Evolutionary conservation across 2,797 vertebrate species (phyloP).

Genomic region (Cossypha heuglini): DNA sequence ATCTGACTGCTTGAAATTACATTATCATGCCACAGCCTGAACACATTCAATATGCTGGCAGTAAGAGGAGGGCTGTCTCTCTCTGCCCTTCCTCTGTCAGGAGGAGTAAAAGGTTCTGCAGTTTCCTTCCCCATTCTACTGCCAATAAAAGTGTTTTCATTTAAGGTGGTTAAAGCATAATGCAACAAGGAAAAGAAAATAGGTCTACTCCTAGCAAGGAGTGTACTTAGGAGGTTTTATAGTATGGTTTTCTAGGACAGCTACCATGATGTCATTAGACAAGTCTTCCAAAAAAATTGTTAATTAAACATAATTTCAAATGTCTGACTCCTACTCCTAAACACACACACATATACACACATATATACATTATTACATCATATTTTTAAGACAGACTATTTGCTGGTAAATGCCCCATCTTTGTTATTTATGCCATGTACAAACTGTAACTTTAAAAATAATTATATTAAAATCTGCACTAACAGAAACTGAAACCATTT

Average conservation of each 20-base stretch:
- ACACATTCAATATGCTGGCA: background rate
- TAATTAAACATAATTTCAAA: background rate
- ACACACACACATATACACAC: background rate
- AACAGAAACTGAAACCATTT: background rate
- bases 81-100: background rate
- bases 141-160: background rate
- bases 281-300: background rate
- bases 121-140: background rate
- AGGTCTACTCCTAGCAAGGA: background rate
- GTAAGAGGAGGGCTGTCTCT: background rate
- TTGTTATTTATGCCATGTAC: background rate
- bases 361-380: background rate
- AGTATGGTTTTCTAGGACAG: background rate
- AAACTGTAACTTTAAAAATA: background rate
- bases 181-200: background rate
- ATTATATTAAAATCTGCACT: background rate
- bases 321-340: background rate
- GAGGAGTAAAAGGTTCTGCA: background rate
- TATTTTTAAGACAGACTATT: background rate
- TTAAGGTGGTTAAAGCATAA: background rate
- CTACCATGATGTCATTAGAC: background rate
- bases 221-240: background rate
- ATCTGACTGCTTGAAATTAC: constrained; percentile 10
- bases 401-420: background rate
- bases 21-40: background rate